Base-by-base conservation (phyloP, 1,140 invertebrate genomes). In the Stenopsyche tienmushanensis region DNA sequence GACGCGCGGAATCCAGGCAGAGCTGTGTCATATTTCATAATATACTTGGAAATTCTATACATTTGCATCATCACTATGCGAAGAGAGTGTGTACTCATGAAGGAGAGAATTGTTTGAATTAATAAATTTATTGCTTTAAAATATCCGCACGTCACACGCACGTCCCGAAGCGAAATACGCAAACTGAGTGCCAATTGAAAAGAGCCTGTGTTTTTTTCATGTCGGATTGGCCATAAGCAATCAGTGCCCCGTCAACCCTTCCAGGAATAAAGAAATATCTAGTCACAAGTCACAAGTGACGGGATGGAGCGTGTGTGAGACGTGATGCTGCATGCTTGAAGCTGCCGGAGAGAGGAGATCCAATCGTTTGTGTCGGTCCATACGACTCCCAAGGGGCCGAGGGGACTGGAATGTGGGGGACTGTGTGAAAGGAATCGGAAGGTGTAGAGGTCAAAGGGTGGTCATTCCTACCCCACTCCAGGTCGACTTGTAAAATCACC, bases 331-430 rank as follows among this genome's bases (percentile, higher is more conserved):
- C 60, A 47, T 62, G 60, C n/a, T n/a, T n/a, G 60, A 44, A 62
- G 52, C 52, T 39, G 49, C 52, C 15, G 54, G 25, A 25, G 49
- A 44, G 62, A 42, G 49, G 62, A 42, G 62, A 64, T 64, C 62
- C 62, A 64, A 64, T 64, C 62, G 62, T 64, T 64, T 52, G 62
- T 52, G 52, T 41, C 52, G 62, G 62, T 55, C 52, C 17, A 20
- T 62, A 64, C 52, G 62, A 47, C 49, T n/a, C 62, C 62, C 62
- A 41, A 21, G 62, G 52, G 62, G 54, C 50, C 8, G 3, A 20
- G 8, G 50, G 13, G 15, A 7, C 29, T 13, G 13, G 29, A 5
- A 34, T 5, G 29, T 5, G 29, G 5, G 29, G 29, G 13, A n/a
- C n/a, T n/a, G n/a, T n/a, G n/a, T n/a, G 29, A 13, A 13, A 34